Evolutionary conservation across 2,888 invertebrate genomes (phyloP).

Genomic region (Thumatha senex): DNA sequence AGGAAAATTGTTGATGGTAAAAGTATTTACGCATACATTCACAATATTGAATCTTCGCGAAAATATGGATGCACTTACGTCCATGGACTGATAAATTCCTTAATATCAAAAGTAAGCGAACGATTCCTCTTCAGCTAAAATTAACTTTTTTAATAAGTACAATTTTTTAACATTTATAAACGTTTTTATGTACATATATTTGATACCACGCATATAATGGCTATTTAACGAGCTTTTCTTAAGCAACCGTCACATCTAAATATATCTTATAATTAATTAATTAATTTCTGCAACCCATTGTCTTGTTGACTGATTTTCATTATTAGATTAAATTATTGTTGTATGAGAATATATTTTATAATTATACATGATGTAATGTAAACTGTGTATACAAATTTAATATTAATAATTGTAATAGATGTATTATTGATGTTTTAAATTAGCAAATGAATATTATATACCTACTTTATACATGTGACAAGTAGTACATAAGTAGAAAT

Average conservation of each 20-base stretch:
- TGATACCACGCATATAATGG: constrained; percentile 33
- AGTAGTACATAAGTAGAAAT: constrained; percentile 23
- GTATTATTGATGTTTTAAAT: constrained; percentile 56
- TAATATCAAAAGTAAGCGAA: too few relatives aligned
- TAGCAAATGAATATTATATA: constrained; percentile 56
- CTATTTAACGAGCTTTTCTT: constrained; percentile 55
- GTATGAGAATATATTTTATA: constrained; percentile 59
- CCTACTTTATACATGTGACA: constrained; percentile 48
- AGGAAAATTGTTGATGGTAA: too few relatives aligned
- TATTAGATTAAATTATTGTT: constrained; percentile 57
- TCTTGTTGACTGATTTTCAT: constrained; percentile 80
- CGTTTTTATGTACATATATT: constrained; percentile 31
- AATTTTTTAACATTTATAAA: constrained; percentile 18
- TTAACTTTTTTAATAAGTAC: too few relatives aligned
- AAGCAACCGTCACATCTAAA: constrained; percentile 48
- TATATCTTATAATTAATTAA: constrained; percentile 38
- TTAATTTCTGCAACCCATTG: constrained; percentile 46
- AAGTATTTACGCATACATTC: too few relatives aligned
- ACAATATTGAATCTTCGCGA: too few relatives aligned
- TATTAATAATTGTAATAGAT: constrained; percentile 45
- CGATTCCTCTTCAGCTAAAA: too few relatives aligned
- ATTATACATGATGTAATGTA: constrained; percentile 53
- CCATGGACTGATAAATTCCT: too few relatives aligned
- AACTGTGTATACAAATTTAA: constrained; percentile 61
- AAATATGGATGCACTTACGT: too few relatives aligned